Base-by-base conservation (phyloP, 2,888 invertebrate genomes). In the Azorinus chamasolen region DNA sequence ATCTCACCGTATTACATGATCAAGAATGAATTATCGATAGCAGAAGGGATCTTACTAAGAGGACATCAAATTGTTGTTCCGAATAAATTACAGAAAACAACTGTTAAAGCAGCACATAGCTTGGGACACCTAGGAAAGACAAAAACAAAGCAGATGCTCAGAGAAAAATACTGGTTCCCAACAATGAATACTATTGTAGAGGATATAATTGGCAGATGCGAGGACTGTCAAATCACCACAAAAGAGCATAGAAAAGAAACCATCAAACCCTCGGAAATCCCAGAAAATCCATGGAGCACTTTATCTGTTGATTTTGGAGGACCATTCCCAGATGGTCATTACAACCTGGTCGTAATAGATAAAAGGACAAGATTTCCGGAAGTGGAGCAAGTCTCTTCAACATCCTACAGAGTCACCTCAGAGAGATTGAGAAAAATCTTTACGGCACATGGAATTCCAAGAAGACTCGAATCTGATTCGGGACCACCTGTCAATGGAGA, bases 401-500 rank as follows among this genome's bases (percentile, higher is more conserved):
- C 61, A 53, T 48, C 66, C n/a, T 48, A 32, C 39, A 58, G 55
- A 39, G 14, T 43, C 8, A 48, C 46, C 2, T 39, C 20, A 24
- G 54, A 58, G 25, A 54, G 45, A 32, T 53, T 71, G 20, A 46
- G 24, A 22, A 51, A 43, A 2, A 72, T 80, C 27, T 80, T 73
- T 65, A 46, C 72, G 16, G 77, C 72, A 46, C 39, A 59, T 64
- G 76, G 72, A 20, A 66, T 50, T 25, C 72, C 76, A 24, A 27
- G 24, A 41, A 55, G 16, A 41, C 8, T 69, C 18, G 41, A 64
- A 50, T 55, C 24, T 39, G 74, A 75, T 51, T 72, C 68, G 61
- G 77, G 74, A 43, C 69, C 77, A n/a, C 77, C 80, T 25, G 72
- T 79, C 37, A 64, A 59, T 20, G 68, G 55, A 1, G 18, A 45